Percentiles rank a stretch among this genome's conserved stretches.
phyloP scores from a whole-genome alignment of 2,888 invertebrate species.

The Orchestes rusci region DNA sequence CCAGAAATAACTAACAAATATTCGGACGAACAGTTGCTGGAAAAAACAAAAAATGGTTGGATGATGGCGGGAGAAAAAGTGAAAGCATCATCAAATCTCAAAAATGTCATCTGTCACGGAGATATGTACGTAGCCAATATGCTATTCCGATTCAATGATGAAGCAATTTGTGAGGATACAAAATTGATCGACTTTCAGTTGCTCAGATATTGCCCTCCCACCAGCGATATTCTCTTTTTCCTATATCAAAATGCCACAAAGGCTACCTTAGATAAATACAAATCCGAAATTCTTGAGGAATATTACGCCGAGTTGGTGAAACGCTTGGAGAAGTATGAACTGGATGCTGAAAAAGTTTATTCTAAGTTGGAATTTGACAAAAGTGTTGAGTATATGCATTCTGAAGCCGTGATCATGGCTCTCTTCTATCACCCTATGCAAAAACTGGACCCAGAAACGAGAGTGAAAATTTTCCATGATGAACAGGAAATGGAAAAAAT shows the following conservation, averaged over 20 bases:
- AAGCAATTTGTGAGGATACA: conserved; percentile 27
- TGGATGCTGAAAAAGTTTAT: conserved; percentile 25
- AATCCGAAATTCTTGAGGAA: conserved; percentile 23
- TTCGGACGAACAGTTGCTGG: conserved; percentile 16
- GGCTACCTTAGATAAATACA: conserved; percentile 25
- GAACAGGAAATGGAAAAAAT: conserved; percentile 17
- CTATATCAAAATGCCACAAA: conserved; percentile 28
- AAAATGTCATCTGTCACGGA: conserved; percentile 41
- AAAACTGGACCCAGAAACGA: conserved; percentile 23
- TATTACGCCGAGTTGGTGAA: conserved; percentile 29
- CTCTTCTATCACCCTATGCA: conserved; percentile 22
- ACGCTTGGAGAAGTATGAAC: conserved; percentile 24
- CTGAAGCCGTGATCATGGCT: conserved; percentile 23
- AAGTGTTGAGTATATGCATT: conserved; percentile 27
- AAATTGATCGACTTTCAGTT: conserved; percentile 38
- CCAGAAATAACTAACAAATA: conserved; percentile 17
- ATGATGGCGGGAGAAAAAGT: conserved; percentile 2
- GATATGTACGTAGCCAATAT: conserved; percentile 37
- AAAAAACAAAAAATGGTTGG: conserved; percentile 8
- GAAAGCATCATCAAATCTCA: conserved; percentile 37
- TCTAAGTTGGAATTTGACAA: conserved; percentile 27
- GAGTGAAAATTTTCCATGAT: conserved; percentile 24
- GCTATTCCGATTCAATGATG: conserved; percentile 29
- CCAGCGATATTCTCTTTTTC: conserved; percentile 50
- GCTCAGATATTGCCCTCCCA: conserved; percentile 53